Evolutionary conservation across 2,797 vertebrate genomes (phyloP).

Genomic region (Alectoris magna): DNA sequence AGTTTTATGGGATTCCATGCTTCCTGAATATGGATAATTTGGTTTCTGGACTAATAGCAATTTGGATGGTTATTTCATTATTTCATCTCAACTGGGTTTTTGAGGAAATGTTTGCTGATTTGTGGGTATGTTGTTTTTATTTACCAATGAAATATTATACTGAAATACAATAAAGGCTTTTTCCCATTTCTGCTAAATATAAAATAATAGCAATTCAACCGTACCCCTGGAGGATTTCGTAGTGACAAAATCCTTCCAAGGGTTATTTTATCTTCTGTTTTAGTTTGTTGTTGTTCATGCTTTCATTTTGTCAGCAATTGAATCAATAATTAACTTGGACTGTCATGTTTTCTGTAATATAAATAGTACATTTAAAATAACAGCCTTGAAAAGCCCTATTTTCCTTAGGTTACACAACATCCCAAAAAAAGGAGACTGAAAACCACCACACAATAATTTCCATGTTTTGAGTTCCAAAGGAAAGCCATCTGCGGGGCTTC

Average conservation of each 20-base stretch:
- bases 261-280: slow-evolving; percentile 9
- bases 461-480: background rate
- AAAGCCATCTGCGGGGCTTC: slow-evolving; percentile 17
- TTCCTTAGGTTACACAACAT: slow-evolving; percentile 52
- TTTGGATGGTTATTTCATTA: slow-evolving; percentile 51
- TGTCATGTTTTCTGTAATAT: slow-evolving; percentile 18
- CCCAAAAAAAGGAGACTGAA: slow-evolving; percentile 12
- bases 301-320: slow-evolving; percentile 36
- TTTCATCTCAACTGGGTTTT: slow-evolving; percentile 37
- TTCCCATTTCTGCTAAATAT: slow-evolving; percentile 10
- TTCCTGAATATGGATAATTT: slow-evolving; percentile 27
- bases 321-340: slow-evolving; percentile 53
- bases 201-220: slow-evolving; percentile 3
- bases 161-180: background rate
- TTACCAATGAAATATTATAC: slow-evolving; percentile 37
- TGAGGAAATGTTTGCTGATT: slow-evolving; percentile 46
- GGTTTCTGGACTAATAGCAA: slow-evolving; percentile 18
- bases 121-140: slow-evolving; percentile 44
- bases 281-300: background rate
- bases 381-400: slow-evolving; percentile 16
- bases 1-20: slow-evolving; percentile 25
- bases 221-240: background rate
- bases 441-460: slow-evolving; percentile 5
- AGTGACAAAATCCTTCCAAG: slow-evolving; percentile 21
- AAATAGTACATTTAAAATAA: slow-evolving; percentile 52